Evolutionary conservation across 2,797 vertebrate genomes (phyloP).

Genomic region (Sebastes hubbsi): DNA sequence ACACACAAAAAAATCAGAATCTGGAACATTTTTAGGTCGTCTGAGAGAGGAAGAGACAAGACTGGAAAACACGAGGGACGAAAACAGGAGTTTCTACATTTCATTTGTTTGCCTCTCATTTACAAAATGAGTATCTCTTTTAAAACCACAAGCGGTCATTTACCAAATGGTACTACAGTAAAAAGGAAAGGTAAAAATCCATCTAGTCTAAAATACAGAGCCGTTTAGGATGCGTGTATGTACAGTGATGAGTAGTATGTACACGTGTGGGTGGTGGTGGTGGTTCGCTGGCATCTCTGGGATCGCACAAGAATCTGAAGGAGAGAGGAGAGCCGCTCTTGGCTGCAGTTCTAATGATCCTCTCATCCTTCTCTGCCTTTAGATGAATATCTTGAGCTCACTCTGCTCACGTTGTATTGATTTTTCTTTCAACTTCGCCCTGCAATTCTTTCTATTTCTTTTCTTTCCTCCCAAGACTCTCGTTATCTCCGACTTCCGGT

Average conservation of each 20-base stretch:
- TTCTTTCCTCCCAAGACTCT: not conserved
- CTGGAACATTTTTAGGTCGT: not conserved
- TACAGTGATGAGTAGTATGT: constrained; percentile 62
- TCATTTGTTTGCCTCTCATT: not conserved
- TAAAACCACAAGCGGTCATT: constrained; percentile 9
- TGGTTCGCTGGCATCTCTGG: constrained; percentile 40
- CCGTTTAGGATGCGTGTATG: constrained; percentile 32
- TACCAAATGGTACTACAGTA: constrained; percentile 19
- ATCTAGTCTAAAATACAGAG: constrained; percentile 29
- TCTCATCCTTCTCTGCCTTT: constrained; percentile 9
- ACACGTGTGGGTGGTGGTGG: constrained; percentile 49
- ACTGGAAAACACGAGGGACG: not conserved
- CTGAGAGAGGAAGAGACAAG: not conserved
- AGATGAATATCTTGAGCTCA: not conserved
- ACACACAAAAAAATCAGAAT: not conserved
- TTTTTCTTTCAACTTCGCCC: not conserved
- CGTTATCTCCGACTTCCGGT: not conserved
- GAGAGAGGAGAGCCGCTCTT: constrained; percentile 22
- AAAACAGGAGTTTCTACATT: constrained; percentile 6
- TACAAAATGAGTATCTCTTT: not conserved
- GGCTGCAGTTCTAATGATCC: constrained; percentile 6
- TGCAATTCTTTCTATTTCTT: not conserved
- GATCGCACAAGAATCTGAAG: constrained; percentile 22
- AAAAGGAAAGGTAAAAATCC: constrained; percentile 40
- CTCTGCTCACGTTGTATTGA: not conserved